A percentile compares a stretch with the other conserved stretches of the same genome.
Evolutionary conservation across 2,888 invertebrate genomes (phyloP).

Genomic region (Sinelater perroti): DNA sequence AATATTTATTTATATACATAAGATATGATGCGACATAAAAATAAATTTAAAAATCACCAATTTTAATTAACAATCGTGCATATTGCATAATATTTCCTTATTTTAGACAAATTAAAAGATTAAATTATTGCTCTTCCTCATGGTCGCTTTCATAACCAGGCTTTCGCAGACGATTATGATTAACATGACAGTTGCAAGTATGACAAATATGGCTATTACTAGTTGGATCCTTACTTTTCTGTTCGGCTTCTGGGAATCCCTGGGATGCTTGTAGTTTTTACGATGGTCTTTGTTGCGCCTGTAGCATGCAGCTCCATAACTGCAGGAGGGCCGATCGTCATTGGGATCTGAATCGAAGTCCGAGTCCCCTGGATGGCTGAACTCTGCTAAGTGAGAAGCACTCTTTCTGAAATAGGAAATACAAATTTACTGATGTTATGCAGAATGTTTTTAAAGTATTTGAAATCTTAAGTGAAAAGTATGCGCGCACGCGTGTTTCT

Average conservation of each 20-base stretch:
- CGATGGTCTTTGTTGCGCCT: slow-evolving; percentile 68
- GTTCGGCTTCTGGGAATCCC: slow-evolving; percentile 27
- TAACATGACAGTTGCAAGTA: slow-evolving; percentile 22
- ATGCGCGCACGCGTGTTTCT: no score
- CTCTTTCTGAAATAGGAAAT: slow-evolving; percentile 65
- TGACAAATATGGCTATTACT: slow-evolving; percentile 13
- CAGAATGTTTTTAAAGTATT: no score
- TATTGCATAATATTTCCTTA: background rate
- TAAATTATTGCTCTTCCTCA: background rate
- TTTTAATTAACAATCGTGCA: no score
- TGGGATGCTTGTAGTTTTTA: slow-evolving; percentile 63
- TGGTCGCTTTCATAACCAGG: slow-evolving; percentile 19
- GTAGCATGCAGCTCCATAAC: slow-evolving; percentile 67
- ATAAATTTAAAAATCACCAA: no score
- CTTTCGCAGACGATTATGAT: slow-evolving; percentile 2
- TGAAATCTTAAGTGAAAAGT: no score
- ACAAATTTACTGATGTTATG: background rate
- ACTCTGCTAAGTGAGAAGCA: slow-evolving; percentile 66
- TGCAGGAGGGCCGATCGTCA: slow-evolving; percentile 64
- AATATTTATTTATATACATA: no score
- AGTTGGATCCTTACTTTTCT: slow-evolving; percentile 30
- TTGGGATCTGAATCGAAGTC: slow-evolving; percentile 65
- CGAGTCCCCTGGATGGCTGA: slow-evolving; percentile 71
- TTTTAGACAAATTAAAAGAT: slow-evolving; percentile 5
- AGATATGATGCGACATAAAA: no score